Conservation (phyloP, 2,797 vertebrate genomes). For the Mormyrops attenuatus region DNA sequence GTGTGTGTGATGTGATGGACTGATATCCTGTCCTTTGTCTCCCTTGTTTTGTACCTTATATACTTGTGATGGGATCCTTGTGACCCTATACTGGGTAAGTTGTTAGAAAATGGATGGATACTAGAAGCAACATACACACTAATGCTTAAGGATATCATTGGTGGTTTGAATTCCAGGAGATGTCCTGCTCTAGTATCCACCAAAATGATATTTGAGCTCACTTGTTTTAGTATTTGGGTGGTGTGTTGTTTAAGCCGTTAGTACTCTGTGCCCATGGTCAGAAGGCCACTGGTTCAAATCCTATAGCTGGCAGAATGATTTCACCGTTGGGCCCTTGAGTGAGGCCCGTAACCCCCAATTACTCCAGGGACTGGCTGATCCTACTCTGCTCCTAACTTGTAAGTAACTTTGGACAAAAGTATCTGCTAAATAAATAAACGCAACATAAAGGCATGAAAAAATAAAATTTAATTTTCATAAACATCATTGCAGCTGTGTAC, state of each 20-base stretch:
- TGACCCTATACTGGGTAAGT: neutral
- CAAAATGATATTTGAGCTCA: neutral
- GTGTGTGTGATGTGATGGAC: neutral
- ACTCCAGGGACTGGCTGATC: neutral
- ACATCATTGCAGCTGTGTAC: neutral
- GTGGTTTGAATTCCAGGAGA: neutral
- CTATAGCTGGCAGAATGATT: neutral
- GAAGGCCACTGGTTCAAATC: neutral
- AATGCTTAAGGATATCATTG: neutral
- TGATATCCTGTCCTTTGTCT: neutral
- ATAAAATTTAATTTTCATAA: neutral
- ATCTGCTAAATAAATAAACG: neutral
- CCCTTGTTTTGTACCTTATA: neutral
- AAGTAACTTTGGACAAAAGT: constrained; percentile 1
- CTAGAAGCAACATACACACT: neutral
- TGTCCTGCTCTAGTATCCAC: neutral
- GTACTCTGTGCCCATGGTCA: neutral
- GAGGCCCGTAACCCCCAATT: neutral
- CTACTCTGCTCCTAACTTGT: neutral
- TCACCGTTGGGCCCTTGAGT: neutral
- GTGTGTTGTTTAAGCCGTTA: neutral
- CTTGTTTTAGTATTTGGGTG: neutral
- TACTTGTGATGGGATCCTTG: neutral
- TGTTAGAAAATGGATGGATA: neutral
- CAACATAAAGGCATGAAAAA: neutral